phyloP scores from a whole-genome alignment of 2,888 invertebrate genomes.

The Strigamia maritima region DNA sequence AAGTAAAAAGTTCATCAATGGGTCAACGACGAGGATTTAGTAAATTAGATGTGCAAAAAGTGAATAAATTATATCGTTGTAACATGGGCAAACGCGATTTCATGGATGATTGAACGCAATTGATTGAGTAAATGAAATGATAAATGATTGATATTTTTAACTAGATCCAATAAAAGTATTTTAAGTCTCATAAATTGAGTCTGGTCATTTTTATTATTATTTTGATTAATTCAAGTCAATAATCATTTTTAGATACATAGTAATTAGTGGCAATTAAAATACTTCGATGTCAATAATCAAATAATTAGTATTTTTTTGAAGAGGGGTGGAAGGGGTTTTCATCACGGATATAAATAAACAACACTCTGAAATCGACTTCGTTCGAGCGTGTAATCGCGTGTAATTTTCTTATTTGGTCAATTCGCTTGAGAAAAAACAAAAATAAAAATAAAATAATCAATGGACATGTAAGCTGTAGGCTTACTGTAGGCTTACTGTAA shows the following conservation, averaged over 20 bases:
- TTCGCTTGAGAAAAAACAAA: not conserved
- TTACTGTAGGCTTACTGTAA: too few species aligned
- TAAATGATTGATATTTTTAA: not conserved
- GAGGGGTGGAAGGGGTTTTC: too few species aligned
- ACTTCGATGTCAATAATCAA: not conserved
- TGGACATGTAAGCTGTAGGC: not conserved
- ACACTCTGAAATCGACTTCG: not conserved
- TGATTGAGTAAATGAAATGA: not conserved
- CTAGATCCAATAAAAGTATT: not conserved
- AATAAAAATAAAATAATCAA: constrained; percentile 1
- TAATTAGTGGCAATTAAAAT: not conserved
- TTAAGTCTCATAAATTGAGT: not conserved
- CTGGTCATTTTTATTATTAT: not conserved
- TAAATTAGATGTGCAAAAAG: constrained; percentile 47
- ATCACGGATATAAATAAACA: not conserved
- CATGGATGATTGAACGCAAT: not conserved
- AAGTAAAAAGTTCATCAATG: constrained; percentile 44
- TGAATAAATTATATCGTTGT: constrained; percentile 49
- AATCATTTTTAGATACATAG: not conserved
- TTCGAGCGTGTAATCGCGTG: not conserved
- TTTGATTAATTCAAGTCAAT: constrained; percentile 6
- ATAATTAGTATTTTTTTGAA: too few species aligned
- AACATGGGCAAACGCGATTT: constrained; percentile 19
- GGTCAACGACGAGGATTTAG: constrained; percentile 52
- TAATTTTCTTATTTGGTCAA: not conserved